Evolutionary conservation across 2,797 vertebrate species (phyloP).

Genomic region (Arnoldichthys spilopterus): DNA sequence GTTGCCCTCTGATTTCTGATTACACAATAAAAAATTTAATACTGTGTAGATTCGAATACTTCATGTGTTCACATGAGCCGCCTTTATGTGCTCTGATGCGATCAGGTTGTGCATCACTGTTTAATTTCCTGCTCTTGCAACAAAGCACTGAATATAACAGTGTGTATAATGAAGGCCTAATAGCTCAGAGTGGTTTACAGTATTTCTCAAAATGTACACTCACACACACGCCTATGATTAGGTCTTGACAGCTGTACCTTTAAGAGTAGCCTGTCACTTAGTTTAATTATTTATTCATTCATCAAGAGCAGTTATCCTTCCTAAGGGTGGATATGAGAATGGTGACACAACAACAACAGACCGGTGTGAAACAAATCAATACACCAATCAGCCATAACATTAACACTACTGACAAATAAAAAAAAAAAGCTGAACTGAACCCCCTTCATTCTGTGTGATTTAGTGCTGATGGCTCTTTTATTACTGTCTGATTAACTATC

Average conservation of each 20-base stretch:
- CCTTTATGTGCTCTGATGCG: background rate
- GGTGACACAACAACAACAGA: too few relatives aligned
- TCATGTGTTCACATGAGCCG: background rate
- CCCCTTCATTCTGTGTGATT: slow-evolving; percentile 42
- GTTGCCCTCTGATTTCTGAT: too few relatives aligned
- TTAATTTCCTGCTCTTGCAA: background rate
- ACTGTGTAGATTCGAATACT: too few relatives aligned
- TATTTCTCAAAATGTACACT: background rate
- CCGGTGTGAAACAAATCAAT: too few relatives aligned
- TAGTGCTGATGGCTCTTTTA: slow-evolving; percentile 57
- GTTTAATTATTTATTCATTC: too few relatives aligned
- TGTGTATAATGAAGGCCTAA: background rate
- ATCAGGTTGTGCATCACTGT: background rate
- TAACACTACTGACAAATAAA: too few relatives aligned
- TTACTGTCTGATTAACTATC: slow-evolving; percentile 56
- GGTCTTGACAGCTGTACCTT: too few relatives aligned
- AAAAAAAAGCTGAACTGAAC: background rate
- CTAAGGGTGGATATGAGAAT: too few relatives aligned
- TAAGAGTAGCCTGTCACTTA: too few relatives aligned
- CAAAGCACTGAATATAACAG: background rate
- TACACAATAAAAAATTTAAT: too few relatives aligned
- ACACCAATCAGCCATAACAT: too few relatives aligned
- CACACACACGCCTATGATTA: background rate
- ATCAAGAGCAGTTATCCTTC: too few relatives aligned
- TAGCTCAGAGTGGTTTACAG: background rate